Conservation (phyloP, 2,797 vertebrate genomes). For the Aplochiton taeniatus region DNA sequence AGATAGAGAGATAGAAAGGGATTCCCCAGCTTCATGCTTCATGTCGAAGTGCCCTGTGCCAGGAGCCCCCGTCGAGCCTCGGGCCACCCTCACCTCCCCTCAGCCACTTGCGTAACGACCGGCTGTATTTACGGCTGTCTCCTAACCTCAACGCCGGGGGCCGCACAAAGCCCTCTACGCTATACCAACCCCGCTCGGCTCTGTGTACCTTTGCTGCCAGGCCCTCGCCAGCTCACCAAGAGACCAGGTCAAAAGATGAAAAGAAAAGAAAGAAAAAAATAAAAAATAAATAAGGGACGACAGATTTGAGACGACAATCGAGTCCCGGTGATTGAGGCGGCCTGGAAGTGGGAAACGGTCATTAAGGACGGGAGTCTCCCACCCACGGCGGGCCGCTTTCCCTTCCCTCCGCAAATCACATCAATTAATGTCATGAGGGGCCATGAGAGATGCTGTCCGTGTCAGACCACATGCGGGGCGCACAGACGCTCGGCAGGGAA, state of each 20-base stretch:
- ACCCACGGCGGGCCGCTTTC: slow-evolving; percentile 78
- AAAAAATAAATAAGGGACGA: slow-evolving; percentile 66
- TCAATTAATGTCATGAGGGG: slow-evolving; percentile 78
- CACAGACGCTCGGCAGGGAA: slow-evolving; percentile 76
- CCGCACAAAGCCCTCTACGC: slow-evolving; percentile 51
- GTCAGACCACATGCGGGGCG: slow-evolving; percentile 75
- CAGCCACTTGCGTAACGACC: slow-evolving; percentile 70
- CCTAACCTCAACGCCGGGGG: slow-evolving; percentile 67
- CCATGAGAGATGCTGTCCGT: slow-evolving; percentile 77
- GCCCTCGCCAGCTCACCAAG: slow-evolving; percentile 40
- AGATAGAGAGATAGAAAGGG: too few relatives aligned
- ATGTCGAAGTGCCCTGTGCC: slow-evolving; percentile 58
- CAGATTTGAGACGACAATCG: slow-evolving; percentile 72
- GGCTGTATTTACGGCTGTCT: slow-evolving; percentile 78
- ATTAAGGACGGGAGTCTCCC: slow-evolving; percentile 76
- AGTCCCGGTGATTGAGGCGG: slow-evolving; percentile 69
- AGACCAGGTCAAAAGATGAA: slow-evolving; percentile 61
- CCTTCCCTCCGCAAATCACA: slow-evolving; percentile 80
- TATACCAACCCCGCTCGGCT: slow-evolving; percentile 39
- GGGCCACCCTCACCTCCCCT: slow-evolving; percentile 53
- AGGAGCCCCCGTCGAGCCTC: slow-evolving; percentile 50
- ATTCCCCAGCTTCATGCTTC: slow-evolving; percentile 74
- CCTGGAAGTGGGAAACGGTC: slow-evolving; percentile 82
- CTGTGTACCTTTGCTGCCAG: slow-evolving; percentile 53
- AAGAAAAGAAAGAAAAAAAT: slow-evolving; percentile 71